These are phyloP conservation scores for Silurus aristotelis DNA, from an alignment of 2,797 vertebrate species.

Conservation along the genomic window DNA sequence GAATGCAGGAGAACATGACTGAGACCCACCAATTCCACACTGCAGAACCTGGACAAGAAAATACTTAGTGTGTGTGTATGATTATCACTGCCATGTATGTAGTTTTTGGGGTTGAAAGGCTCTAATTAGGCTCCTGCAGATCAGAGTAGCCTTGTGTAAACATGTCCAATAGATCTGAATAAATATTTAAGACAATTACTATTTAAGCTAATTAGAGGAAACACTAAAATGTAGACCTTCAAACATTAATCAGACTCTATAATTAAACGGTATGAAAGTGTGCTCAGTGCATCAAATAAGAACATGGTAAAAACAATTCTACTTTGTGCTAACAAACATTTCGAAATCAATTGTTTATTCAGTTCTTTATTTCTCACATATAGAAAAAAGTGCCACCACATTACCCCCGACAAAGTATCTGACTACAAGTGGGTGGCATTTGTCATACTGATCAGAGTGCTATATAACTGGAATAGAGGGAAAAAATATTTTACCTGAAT, in stretches of 20 bases:
- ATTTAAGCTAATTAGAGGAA: background rate
- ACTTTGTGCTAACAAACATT: too few species aligned
- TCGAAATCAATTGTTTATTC: too few species aligned
- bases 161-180: background rate
- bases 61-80: too few species aligned
- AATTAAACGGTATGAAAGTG: background rate
- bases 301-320: too few species aligned
- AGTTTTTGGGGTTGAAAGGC: background rate
- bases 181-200: background rate
- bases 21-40: constrained; percentile 45
- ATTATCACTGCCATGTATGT: background rate
- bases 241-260: background rate
- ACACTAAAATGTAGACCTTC: background rate
- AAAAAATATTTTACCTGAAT: constrained; percentile 34
- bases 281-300: too few species aligned
- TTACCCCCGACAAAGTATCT: background rate
- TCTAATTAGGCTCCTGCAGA: background rate
- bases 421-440: too few species aligned
- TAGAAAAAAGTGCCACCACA: background rate
- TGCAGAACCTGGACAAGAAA: constrained; percentile 53
- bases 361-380: background rate
- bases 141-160: background rate
- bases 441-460: background rate
- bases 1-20: constrained; percentile 69
- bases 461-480: background rate